Conservation (phyloP, 2,797 vertebrate genomes). For the Serranus cabrilla region DNA sequence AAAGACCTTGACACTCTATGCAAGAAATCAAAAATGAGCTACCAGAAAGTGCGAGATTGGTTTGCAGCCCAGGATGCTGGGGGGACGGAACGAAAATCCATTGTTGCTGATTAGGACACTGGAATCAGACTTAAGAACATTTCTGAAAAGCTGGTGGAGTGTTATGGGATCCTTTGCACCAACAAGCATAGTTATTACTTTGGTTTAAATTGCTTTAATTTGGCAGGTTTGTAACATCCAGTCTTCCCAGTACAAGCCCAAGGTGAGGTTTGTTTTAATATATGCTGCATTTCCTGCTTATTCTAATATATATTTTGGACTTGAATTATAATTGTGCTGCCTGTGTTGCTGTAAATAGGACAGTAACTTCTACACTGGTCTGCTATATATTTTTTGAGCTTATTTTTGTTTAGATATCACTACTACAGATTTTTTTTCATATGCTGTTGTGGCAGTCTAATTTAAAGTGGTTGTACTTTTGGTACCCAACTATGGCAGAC, state of each 20-base stretch:
- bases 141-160: conserved; percentile 43
- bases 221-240: conserved; percentile 70
- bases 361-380: conserved; percentile 83
- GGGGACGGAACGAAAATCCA: conserved; percentile 82
- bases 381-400: conserved; percentile 68
- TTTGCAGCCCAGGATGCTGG: conserved; percentile 85
- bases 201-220: conserved; percentile 81
- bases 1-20: conserved; percentile 89
- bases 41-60: conserved; percentile 91
- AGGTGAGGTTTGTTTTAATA: conserved; percentile 68
- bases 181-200: conserved; percentile 57
- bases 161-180: conserved; percentile 52
- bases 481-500: conserved; percentile 78
- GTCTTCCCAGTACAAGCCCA: conserved; percentile 78
- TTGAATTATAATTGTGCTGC: conserved; percentile 74
- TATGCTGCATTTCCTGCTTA: conserved; percentile 77
- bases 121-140: conserved; percentile 48
- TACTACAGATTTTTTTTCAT: conserved; percentile 70
- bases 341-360: conserved; percentile 77
- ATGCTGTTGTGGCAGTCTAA: conserved; percentile 78
- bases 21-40: conserved; percentile 90
- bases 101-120: conserved; percentile 82
- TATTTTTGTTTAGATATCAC: conserved; percentile 75
- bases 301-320: conserved; percentile 81
- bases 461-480: conserved; percentile 77